Evolutionary conservation across 1,140 invertebrate species (phyloP).

Genomic region (Nautilus pompilius): DNA sequence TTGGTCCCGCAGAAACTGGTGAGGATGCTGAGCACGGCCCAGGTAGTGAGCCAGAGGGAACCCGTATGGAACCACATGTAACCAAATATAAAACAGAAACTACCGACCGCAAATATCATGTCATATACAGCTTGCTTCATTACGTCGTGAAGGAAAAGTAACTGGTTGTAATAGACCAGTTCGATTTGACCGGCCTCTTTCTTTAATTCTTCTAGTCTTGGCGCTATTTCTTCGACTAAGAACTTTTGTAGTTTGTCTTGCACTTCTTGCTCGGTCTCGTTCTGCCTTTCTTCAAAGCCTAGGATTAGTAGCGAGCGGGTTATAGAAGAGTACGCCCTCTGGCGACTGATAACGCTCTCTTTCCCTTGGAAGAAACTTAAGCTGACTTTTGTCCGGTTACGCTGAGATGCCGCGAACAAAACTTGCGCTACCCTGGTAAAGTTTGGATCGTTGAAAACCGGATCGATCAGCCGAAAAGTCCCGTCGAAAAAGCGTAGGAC

Average conservation of each 20-base stretch:
- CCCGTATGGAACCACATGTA: slow-evolving; percentile 31
- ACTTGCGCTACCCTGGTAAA: slow-evolving; percentile 14
- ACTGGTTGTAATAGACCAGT: slow-evolving; percentile 15
- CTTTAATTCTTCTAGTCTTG: slow-evolving; percentile 10
- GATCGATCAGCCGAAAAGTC: slow-evolving; percentile 7
- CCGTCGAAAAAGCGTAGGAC: slow-evolving; percentile 27
- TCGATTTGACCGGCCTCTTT: slow-evolving; percentile 9
- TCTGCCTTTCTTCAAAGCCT: slow-evolving; percentile 12
- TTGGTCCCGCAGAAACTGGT: slow-evolving; percentile 38
- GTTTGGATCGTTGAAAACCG: slow-evolving; percentile 12
- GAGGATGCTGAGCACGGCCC: slow-evolving; percentile 34
- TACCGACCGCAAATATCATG: slow-evolving; percentile 25
- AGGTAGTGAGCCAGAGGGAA: slow-evolving; percentile 27
- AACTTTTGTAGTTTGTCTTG: not conserved
- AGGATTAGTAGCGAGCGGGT: slow-evolving; percentile 14
- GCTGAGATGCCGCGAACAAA: slow-evolving; percentile 13
- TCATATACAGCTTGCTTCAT: slow-evolving; percentile 24
- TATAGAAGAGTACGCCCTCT: not conserved
- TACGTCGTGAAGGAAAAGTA: slow-evolving; percentile 19
- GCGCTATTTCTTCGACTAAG: slow-evolving; percentile 10
- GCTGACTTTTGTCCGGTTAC: slow-evolving; percentile 4
- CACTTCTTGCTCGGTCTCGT: too few relatives aligned
- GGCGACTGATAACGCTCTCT: slow-evolving; percentile 5
- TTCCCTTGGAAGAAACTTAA: slow-evolving; percentile 16
- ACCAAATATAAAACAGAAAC: slow-evolving; percentile 31